Evolutionary conservation across 2,888 invertebrate genomes (phyloP), one percentile per base, ranked within the genome.

Genomic region (Cantharis rufa): DNA sequence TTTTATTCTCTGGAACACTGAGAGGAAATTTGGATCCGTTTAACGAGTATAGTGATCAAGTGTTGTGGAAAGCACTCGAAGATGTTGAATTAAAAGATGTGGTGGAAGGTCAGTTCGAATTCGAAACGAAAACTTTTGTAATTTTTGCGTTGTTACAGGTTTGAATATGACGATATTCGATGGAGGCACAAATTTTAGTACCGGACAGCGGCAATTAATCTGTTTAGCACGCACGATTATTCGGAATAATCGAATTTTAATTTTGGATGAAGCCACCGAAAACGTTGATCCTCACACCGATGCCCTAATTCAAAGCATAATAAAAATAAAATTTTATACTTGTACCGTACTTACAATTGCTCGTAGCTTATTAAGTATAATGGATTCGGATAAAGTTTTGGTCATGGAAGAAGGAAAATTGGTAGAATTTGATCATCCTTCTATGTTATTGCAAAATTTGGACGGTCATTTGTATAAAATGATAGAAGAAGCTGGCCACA

Each of bases 11-110:
- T 0, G 97, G 97, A 64, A 94, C 95, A 3, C 91, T 98, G 89
- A 90, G 98, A 2, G 93, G 94, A 84, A 98, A 98, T 89, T 90
- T 98, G 77, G 97, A 97, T 89, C 97, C 97, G 1, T 96, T 97
- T 86, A 92, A 94, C 79, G 92, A 94, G 84, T 94, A 94, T 84
- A 90, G 91, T 0, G 97, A 97, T 83, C 90, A 91, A 11, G 91
- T 93, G 76, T 88, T 98, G 0, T 97, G 97, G 97, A 90, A 92
- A 78, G 96, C 95, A 0, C 88, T 98, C 21, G 95, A 96, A 81
- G 95, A 96, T 88, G 94, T 94, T 70, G 93, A 94, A 84, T 84
- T 97, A 28, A 96, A 95, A 84, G 92, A 92, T 71, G 91, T 91
- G 0, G 91, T 95, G 32, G 86, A 88, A 48, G 48, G 48, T 48